phyloP scores from a whole-genome alignment of 2,113 vertebrate genomes.

The Taurulus bubalis region DNA sequence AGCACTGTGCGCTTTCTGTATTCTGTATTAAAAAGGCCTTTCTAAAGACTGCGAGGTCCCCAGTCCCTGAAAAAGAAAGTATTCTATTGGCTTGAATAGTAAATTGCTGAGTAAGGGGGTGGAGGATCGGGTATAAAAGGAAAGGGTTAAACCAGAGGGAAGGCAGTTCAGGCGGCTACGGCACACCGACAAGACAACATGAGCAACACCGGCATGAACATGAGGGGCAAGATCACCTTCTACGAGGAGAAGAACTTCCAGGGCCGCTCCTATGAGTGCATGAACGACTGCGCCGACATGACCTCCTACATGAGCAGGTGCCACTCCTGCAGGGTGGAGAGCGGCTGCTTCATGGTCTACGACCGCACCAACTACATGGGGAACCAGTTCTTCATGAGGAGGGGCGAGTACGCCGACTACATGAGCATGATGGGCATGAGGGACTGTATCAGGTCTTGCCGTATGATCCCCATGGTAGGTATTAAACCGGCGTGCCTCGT shows the following conservation, averaged over 20 bases:
- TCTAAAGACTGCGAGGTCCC: background rate
- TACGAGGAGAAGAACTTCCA: constrained; percentile 81
- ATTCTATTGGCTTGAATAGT: constrained; percentile 4
- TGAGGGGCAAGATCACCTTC: constrained; percentile 69
- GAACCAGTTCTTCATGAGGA: constrained; percentile 75
- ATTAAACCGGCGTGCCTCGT: background rate
- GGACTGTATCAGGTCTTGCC: constrained; percentile 76
- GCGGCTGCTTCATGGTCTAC: constrained; percentile 79
- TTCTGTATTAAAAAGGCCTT: background rate
- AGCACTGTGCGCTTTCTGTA: background rate
- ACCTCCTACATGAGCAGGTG: constrained; percentile 72
- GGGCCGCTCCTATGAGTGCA: constrained; percentile 77
- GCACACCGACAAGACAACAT: background rate
- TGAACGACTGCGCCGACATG: constrained; percentile 75
- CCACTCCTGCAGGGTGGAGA: constrained; percentile 74
- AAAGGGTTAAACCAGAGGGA: background rate
- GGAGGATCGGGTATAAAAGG: background rate
- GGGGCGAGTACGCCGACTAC: constrained; percentile 79
- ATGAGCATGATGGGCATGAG: constrained; percentile 76
- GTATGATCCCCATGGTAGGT: constrained; percentile 78
- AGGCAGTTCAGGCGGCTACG: background rate
- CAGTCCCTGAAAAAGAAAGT: background rate
- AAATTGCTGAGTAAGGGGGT: background rate
- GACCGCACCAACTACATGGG: constrained; percentile 81
- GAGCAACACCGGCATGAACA: constrained; percentile 9